Evolutionary conservation across 2,797 vertebrate genomes (phyloP), one percentile per base, ranked within the genome.

Genomic region (Euthynnus affinis): DNA sequence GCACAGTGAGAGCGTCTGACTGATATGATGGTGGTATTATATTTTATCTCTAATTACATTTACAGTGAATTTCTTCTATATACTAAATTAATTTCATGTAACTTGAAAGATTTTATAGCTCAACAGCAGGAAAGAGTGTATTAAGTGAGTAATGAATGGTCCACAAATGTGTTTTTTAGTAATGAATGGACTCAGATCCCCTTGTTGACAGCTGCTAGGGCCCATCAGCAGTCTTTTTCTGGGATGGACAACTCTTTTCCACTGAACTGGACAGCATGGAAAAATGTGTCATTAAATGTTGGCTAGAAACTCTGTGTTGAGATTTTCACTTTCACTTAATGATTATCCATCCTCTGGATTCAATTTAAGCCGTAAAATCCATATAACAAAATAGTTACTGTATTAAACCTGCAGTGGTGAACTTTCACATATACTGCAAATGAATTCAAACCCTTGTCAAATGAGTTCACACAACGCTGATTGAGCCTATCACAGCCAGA

Each of bases 151-250:
- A 42, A 58, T 72, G 22, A 59, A 70, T 27, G 5, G 27, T 40
- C 49, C 12, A 64, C 5, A 18, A 49, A 76, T 59, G 44, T 51
- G 44, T 81, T 74, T 27, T 60, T 27, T 61, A 8, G 10, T 67
- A 67, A 71, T 57, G n/a, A 77, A 79, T 75, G 55, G 57, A 80
- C 34, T 22, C 37, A 76, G 17, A 75, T 59, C 63, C 51, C 18
- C 40, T 71, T 57, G 76, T 74, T 85, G 80, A 89, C 84, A 89
- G 86, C 81, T 79, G 78, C 66, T 49, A 40, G 44, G 60, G 69
- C 68, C 42, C 70, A 74, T 74, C 70, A 73, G 52, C 34, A 58
- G 67, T 25, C 68, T 80, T 56, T 77, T 46, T 64, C 51, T 51
- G 48, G n/a, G 42, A 51, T 69, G 73, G 64, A 83, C 59, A 72